Base-by-base conservation (phyloP, 2,797 vertebrate genomes). In the Masticophis lateralis region DNA sequence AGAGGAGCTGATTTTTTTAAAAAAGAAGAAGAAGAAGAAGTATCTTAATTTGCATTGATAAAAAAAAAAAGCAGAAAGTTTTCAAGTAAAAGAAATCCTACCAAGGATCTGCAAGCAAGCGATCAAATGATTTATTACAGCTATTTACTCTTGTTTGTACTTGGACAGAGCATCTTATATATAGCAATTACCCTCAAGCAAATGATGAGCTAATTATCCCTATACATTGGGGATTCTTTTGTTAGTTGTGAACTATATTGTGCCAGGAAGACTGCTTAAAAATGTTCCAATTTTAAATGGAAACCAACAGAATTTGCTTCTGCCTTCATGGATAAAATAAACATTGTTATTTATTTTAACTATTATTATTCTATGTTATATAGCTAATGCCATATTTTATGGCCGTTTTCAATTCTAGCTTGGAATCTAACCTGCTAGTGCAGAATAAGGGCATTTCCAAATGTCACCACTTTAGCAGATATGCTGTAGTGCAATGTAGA, bases 91-190 rank as follows among this genome's bases (percentile, higher is more conserved):
- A 87, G 10, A 53, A 90, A 47, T 87, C 51, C 51, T 25, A 89
- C 66, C 86, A 91, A 74, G 37, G 18, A 4, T 47, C 47, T 63
- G 91, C 43, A 63, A 83, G 57, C 28, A 63, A 63, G 83, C 88
- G 69, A 86, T 83, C n/a, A 55, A 91, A 93, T 86, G 66, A 88
- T 93, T 91, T 93, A 86, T 86, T 61, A 56, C 51, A 56, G 13
- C 69, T 89, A 37, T 89, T 93, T 91, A 91, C 20, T 51, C 12
- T 69, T 53, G 53, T 28, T 56, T 69, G 66, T 47, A 90, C 27
- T 57, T 66, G 28, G 20, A 59, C 32, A 79, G 27, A 91, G 55
- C 27, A 79, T 47, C 5, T 28, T 87, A 37, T 93, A 56, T 10
- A 16, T 69, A 43, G 5, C 53, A 32, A 89, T 63, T 91, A 87